Evolutionary conservation across 2,797 vertebrate species (phyloP).

Genomic region (Rhodeus uyekii): DNA sequence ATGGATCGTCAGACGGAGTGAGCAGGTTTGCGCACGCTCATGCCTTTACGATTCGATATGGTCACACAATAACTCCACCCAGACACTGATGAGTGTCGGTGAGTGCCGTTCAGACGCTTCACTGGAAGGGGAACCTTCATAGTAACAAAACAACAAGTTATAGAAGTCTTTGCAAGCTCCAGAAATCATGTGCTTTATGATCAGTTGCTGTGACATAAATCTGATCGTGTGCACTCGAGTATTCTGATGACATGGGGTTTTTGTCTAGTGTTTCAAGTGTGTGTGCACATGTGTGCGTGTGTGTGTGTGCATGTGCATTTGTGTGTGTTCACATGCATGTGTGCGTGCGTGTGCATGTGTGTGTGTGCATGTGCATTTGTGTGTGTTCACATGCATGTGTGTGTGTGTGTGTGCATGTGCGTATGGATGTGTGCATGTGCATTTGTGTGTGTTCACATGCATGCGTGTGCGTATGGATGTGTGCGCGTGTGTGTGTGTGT

Average conservation of each 20-base stretch:
- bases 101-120: constrained; percentile 8
- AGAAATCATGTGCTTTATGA: neutral
- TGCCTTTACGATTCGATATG: constrained; percentile 68
- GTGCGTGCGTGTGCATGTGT: constrained; percentile 43
- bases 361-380: constrained; percentile 34
- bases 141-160: neutral
- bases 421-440: constrained; percentile 42
- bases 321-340: too few relatives aligned
- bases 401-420: constrained; percentile 13
- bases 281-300: constrained; percentile 37
- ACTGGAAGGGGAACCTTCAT: neutral
- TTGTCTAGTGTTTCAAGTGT: too few relatives aligned
- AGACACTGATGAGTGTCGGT: constrained; percentile 54
- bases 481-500: constrained; percentile 40
- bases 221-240: constrained; percentile 38
- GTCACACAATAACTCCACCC: constrained; percentile 54
- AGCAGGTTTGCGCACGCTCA: constrained; percentile 71
- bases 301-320: constrained; percentile 39
- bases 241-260: constrained; percentile 41
- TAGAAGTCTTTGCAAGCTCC: neutral
- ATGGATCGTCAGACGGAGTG: constrained; percentile 59
- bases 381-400: constrained; percentile 41
- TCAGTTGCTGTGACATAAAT: constrained; percentile 2
- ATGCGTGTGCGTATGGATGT: too few relatives aligned
- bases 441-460: constrained; percentile 18